phyloP scores from a whole-genome alignment of 2,797 vertebrate species.

The Ctenochaetus hawaiiensis region DNA sequence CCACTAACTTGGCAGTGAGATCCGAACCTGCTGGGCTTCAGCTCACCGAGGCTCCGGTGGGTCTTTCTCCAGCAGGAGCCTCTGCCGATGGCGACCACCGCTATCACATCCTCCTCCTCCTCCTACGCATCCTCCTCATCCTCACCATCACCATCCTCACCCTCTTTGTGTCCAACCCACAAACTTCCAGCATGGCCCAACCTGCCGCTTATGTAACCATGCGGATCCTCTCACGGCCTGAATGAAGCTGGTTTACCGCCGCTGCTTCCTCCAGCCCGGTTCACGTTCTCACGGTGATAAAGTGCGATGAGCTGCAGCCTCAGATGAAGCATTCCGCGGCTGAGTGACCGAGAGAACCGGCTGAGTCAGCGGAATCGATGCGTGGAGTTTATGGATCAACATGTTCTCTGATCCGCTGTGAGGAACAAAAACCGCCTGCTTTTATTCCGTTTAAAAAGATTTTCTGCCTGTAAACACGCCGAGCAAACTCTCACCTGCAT shows the following conservation, averaged over 20 bases:
- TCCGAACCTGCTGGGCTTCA: not conserved
- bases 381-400: not conserved
- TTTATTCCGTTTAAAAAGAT: not conserved
- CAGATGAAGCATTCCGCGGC: not conserved
- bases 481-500: too few species aligned
- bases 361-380: not conserved
- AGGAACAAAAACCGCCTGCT: not conserved
- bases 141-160: constrained; percentile 16
- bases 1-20: constrained; percentile 8
- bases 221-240: too few species aligned
- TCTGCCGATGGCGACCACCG: constrained; percentile 26
- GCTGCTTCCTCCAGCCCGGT: not conserved
- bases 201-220: constrained; percentile 77
- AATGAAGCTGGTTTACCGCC: constrained; percentile 6
- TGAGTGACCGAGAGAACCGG: not conserved
- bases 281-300: too few species aligned
- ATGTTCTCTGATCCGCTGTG: not conserved
- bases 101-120: constrained; percentile 46
- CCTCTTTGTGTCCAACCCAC: constrained; percentile 52
- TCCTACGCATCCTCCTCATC: constrained; percentile 28
- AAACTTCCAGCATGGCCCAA: constrained; percentile 74
- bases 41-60: not conserved
- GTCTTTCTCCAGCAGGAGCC: not conserved
- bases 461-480: constrained; percentile 1
- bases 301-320: too few species aligned